A percentile compares a stretch with the other conserved stretches of the same genome.
Conservation (phyloP, 2,888 invertebrate species). For the Acleris cristana region DNA sequence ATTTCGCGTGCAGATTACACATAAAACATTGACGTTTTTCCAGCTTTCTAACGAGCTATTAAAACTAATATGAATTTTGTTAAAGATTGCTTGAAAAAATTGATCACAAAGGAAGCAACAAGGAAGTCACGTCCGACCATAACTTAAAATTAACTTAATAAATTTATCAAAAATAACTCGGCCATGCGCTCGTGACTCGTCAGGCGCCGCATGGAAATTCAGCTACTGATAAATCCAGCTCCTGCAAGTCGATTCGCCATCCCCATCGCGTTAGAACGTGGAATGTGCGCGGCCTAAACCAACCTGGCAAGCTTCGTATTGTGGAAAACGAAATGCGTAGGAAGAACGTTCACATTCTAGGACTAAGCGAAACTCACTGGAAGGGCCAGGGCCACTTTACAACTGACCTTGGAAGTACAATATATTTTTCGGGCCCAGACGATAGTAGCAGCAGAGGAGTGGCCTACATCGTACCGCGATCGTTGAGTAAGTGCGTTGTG, state of each 20-base stretch:
- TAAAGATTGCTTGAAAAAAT: too few relatives aligned
- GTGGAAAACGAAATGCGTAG: slow-evolving; percentile 13
- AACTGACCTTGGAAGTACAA: not conserved
- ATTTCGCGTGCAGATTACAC: too few relatives aligned
- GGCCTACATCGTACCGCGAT: not conserved
- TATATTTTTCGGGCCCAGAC: slow-evolving; percentile 9
- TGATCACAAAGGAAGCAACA: too few relatives aligned
- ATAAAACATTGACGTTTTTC: too few relatives aligned
- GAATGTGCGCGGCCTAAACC: slow-evolving; percentile 11
- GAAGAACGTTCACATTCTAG: not conserved
- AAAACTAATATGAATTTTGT: too few relatives aligned
- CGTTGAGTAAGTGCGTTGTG: not conserved
- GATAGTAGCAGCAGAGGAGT: slow-evolving; percentile 11
- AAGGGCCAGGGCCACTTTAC: not conserved
- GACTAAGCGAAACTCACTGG: slow-evolving; percentile 20
- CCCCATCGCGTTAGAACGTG: slow-evolving; percentile 8
- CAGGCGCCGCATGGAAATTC: too few relatives aligned
- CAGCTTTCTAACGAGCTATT: too few relatives aligned
- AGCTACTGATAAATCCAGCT: not conserved
- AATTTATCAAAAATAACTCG: too few relatives aligned
- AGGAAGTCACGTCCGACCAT: too few relatives aligned
- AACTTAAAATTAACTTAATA: too few relatives aligned
- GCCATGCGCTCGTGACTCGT: too few relatives aligned
- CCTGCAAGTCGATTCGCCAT: not conserved
- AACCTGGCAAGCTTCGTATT: slow-evolving; percentile 8